Evolutionary conservation across 2,888 invertebrate genomes (phyloP).

Genomic region (Dasypogon diadema): DNA sequence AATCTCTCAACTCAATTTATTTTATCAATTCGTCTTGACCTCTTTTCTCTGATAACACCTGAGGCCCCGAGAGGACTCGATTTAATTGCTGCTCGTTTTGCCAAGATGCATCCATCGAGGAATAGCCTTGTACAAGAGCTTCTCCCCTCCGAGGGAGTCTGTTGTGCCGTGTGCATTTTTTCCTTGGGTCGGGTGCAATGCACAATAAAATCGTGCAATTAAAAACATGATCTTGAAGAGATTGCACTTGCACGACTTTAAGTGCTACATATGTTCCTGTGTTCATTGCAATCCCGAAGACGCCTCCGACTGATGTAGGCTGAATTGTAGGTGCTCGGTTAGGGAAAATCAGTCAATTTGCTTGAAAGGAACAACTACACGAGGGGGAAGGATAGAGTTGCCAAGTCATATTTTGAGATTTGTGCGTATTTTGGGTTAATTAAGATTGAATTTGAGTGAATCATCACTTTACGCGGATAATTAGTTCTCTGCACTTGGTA

Average conservation of each 20-base stretch:
- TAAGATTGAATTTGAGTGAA: neutral
- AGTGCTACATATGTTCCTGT: constrained; percentile 52
- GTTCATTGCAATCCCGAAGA: constrained; percentile 41
- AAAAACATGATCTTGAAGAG: constrained; percentile 56
- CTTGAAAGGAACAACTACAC: neutral
- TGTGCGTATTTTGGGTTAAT: constrained; percentile 34
- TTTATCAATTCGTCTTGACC: constrained; percentile 47
- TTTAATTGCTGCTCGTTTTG: constrained; percentile 42
- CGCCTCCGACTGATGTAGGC: constrained; percentile 35
- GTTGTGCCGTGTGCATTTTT: constrained; percentile 26
- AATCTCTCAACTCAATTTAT: constrained; percentile 38
- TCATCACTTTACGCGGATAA: neutral
- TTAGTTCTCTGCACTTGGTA: neutral
- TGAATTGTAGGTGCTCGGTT: constrained; percentile 38
- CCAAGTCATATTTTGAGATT: constrained; percentile 12
- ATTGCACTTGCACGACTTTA: constrained; percentile 56
- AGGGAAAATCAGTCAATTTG: constrained; percentile 32
- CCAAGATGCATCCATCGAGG: constrained; percentile 28
- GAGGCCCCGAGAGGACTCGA: constrained; percentile 39
- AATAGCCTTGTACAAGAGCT: neutral
- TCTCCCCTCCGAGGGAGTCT: neutral
- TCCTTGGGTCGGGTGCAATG: constrained; percentile 51
- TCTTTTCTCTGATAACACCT: constrained; percentile 30
- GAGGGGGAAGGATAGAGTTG: neutral
- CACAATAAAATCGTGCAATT: constrained; percentile 56